A percentile compares a stretch with the other conserved stretches of the same genome.
These are phyloP conservation scores for Trachemys scripta DNA, from an alignment of 2,113 vertebrate genomes.

Conservation along the genomic window DNA sequence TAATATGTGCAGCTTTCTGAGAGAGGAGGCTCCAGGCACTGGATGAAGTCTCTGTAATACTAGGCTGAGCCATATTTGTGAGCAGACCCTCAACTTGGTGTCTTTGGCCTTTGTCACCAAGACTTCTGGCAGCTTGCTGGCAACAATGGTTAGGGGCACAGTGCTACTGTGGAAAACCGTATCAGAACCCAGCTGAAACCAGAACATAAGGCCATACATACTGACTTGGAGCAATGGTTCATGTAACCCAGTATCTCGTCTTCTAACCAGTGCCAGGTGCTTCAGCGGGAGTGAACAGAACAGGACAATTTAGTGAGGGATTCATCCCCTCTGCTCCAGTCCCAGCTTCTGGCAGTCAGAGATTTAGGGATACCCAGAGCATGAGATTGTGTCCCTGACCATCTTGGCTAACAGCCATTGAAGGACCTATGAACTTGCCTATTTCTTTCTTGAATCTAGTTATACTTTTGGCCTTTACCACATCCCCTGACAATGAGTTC, in stretches of 20 bases:
- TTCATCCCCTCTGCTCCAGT: not conserved
- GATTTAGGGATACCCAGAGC: not conserved
- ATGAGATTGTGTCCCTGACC: not conserved
- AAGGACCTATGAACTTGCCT: not conserved
- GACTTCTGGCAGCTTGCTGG: too few species aligned
- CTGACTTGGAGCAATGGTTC: not conserved
- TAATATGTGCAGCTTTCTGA: not conserved
- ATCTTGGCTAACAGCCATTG: not conserved
- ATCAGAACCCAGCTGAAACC: not conserved
- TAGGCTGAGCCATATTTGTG: not conserved
- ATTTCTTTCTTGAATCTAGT: not conserved
- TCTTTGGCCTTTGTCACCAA: too few species aligned
- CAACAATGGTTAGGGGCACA: too few species aligned
- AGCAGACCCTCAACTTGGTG: not conserved
- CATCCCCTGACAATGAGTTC: not conserved
- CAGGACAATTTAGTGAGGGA: not conserved
- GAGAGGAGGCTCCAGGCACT: fast-evolving
- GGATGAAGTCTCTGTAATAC: fast-evolving
- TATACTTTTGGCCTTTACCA: not conserved
- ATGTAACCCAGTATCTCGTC: not conserved
- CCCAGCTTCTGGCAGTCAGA: not conserved
- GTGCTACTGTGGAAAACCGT: too few species aligned
- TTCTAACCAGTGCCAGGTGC: not conserved
- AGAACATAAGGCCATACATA: not conserved
- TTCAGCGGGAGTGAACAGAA: not conserved